Conservation (phyloP, 2,888 invertebrate genomes). For the Disparrhopalites patrizii region DNA sequence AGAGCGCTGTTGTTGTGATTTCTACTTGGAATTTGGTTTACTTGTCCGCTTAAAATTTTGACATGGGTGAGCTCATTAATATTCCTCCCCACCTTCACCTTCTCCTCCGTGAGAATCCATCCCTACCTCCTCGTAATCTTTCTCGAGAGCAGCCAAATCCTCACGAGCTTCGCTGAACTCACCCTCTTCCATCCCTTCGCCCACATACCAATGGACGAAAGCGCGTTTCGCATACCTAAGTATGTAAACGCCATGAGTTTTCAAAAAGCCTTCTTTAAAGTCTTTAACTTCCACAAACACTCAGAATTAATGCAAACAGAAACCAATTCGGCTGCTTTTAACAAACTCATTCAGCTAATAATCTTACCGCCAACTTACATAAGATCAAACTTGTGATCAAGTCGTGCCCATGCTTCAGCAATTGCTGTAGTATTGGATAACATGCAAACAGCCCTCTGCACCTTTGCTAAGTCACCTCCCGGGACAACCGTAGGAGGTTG, state of each 20-base stretch:
- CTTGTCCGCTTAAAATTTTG: neutral
- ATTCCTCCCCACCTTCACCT: conserved; percentile 18
- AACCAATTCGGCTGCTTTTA: neutral
- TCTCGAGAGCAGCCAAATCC: conserved; percentile 68
- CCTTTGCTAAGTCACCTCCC: conserved; percentile 58
- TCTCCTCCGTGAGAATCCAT: conserved; percentile 61
- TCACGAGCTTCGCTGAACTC: conserved; percentile 78
- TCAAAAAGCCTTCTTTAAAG: too few species aligned
- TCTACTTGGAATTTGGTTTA: neutral
- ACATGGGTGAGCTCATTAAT: conserved; percentile 1
- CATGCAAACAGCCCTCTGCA: conserved; percentile 78
- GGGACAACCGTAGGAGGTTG: conserved; percentile 37
- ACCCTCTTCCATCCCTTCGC: conserved; percentile 57
- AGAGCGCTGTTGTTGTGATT: too few species aligned
- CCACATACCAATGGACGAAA: conserved; percentile 83
- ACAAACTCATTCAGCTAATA: neutral
- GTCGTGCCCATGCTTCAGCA: conserved; percentile 94
- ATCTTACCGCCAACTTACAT: conserved; percentile 59
- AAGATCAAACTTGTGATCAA: conserved; percentile 93
- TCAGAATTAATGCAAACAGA: neutral
- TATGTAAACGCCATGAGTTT: neutral
- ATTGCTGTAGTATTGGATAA: conserved; percentile 90
- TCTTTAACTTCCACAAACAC: too few species aligned
- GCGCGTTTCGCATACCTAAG: conserved; percentile 73
- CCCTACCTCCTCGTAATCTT: conserved; percentile 71